These are phyloP conservation scores for Microctenopoma lineatum DNA, from an alignment of 2,797 vertebrate species.

Conservation along the genomic window DNA sequence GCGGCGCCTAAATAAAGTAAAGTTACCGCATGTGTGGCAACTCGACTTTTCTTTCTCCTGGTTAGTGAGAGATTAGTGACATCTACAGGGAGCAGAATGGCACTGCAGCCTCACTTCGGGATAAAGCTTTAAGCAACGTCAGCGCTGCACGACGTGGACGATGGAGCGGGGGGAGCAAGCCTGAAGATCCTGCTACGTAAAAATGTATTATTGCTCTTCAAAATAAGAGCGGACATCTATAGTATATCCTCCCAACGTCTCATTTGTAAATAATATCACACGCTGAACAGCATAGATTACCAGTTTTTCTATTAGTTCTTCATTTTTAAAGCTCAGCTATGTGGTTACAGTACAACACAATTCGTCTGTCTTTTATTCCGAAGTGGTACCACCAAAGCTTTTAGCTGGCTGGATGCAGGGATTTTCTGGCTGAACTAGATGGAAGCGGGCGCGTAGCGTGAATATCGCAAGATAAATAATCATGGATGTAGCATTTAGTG, in stretches of 20 bases:
- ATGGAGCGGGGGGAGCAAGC: constrained; percentile 37
- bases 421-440: constrained; percentile 67
- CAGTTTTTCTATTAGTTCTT: rapidly evolving
- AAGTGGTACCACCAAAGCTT: constrained; percentile 56
- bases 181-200: constrained; percentile 26
- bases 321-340: neutral
- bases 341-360: rapidly evolving
- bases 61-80: constrained; percentile 48
- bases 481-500: constrained; percentile 48
- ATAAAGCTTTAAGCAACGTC: constrained; percentile 55
- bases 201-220: constrained; percentile 55
- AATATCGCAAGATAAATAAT: constrained; percentile 27
- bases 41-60: neutral
- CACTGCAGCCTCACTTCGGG: constrained; percentile 30
- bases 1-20: neutral
- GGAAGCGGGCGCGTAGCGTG: constrained; percentile 45
- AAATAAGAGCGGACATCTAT: constrained; percentile 47
- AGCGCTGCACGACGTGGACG: constrained; percentile 73
- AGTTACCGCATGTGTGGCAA: neutral
- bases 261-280: rapidly evolving
- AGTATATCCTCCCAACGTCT: neutral
- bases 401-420: constrained; percentile 69
- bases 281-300: rapidly evolving
- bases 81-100: constrained; percentile 41
- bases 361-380: constrained; percentile 56